Conservation (phyloP, 2,113 vertebrate genomes). For the Marcusenius ussheri region DNA sequence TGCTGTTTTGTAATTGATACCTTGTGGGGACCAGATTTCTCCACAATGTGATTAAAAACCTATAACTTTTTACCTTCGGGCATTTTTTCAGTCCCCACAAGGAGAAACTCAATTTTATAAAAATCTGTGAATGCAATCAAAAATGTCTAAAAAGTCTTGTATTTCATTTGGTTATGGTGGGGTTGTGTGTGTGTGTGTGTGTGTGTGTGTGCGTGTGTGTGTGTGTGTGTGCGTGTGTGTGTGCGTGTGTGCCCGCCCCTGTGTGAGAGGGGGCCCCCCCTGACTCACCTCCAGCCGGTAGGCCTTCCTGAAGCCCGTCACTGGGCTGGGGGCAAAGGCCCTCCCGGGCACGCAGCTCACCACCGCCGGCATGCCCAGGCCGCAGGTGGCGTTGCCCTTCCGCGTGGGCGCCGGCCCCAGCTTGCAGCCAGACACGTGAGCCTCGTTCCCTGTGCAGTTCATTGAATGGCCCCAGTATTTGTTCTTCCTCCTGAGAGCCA, state of each 20-base stretch:
- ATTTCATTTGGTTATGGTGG: neutral
- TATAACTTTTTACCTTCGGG: neutral
- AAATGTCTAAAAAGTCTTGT: neutral
- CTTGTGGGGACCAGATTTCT: too few relatives aligned
- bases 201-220: neutral
- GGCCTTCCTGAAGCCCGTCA: conserved; percentile 78
- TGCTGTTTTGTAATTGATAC: neutral
- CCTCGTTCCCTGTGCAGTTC: conserved; percentile 81
- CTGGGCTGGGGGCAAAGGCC: conserved; percentile 72
- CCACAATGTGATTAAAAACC: too few relatives aligned
- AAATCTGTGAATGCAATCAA: too few relatives aligned
- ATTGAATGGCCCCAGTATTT: conserved; percentile 80
- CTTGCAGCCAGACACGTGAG: conserved; percentile 75
- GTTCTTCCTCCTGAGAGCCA: conserved; percentile 75
- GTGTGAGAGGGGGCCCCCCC: neutral
- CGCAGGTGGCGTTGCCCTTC: conserved; percentile 67
- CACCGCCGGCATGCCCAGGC: conserved; percentile 72
- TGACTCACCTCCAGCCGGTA: conserved; percentile 79
- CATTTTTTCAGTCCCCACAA: too few relatives aligned
- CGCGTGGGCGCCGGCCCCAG: conserved; percentile 54
- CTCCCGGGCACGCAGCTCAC: conserved; percentile 84
- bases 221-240: too few relatives aligned
- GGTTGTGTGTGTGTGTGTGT: neutral
- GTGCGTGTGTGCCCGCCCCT: neutral
- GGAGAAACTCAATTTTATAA: too few relatives aligned